Conservation (phyloP, 2,797 vertebrate species). For the Danionella dracula region DNA sequence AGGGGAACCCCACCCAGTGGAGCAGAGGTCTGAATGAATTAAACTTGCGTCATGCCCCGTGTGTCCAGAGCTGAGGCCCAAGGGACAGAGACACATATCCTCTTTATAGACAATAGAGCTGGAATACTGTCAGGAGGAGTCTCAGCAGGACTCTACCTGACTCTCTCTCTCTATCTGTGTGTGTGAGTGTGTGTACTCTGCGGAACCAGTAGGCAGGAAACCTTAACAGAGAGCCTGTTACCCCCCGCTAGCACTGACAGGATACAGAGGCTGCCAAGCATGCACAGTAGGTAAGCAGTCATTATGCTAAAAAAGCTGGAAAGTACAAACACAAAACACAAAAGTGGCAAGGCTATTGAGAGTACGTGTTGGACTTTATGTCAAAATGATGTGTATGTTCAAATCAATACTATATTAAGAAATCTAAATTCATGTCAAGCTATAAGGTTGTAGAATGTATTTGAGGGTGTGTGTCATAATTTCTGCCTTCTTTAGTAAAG, state of each 20-base stretch:
- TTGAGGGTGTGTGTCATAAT: slow-evolving; percentile 49
- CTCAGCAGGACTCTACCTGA: slow-evolving; percentile 64
- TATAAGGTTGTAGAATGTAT: slow-evolving; percentile 36
- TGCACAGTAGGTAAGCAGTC: slow-evolving; percentile 42
- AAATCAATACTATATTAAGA: background rate
- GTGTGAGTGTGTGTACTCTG: slow-evolving; percentile 54
- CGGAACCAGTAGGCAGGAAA: slow-evolving; percentile 68
- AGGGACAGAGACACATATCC: slow-evolving; percentile 76
- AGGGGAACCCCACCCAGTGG: slow-evolving; percentile 73
- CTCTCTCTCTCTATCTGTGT: slow-evolving; percentile 21
- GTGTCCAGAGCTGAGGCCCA: slow-evolving; percentile 70
- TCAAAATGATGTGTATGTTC: background rate
- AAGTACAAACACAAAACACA: slow-evolving; percentile 17
- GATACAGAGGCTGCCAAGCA: slow-evolving; percentile 60
- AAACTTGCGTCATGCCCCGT: slow-evolving; percentile 81
- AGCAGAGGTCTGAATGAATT: slow-evolving; percentile 67
- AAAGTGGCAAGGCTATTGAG: slow-evolving; percentile 23
- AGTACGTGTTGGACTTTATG: background rate
- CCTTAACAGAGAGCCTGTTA: slow-evolving; percentile 64
- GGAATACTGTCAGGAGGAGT: slow-evolving; percentile 61
- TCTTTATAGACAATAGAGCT: slow-evolving; percentile 82
- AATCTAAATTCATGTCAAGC: slow-evolving; percentile 33
- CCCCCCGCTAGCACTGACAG: slow-evolving; percentile 64
- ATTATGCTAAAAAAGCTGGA: slow-evolving; percentile 36
- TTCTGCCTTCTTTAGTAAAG: slow-evolving; percentile 49